phyloP scores from a whole-genome alignment of 2,888 invertebrate species.

The Sarcophaga caerulescens region DNA sequence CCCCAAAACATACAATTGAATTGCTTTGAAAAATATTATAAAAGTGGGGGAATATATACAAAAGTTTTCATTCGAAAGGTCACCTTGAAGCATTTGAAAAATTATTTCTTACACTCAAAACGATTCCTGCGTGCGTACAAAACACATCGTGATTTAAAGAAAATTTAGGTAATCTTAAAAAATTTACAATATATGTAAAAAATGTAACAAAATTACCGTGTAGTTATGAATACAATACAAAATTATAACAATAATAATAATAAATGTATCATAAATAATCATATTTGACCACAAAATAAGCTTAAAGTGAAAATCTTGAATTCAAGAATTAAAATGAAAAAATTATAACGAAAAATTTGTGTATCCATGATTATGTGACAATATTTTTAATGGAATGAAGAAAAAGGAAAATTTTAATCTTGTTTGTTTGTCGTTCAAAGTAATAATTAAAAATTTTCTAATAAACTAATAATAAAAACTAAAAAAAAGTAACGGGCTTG shows the following conservation, averaged over 20 bases:
- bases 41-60: conserved; percentile 53
- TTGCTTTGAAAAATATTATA: conserved; percentile 30
- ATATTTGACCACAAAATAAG: neutral
- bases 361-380: neutral
- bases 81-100: conserved; percentile 68
- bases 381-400: neutral
- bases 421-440: neutral
- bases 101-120: conserved; percentile 60
- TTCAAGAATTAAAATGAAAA: neutral
- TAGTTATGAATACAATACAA: neutral
- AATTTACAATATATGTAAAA: conserved; percentile 12
- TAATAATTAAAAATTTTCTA: conserved; percentile 18
- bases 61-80: conserved; percentile 65
- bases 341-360: neutral
- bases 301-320: neutral
- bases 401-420: neutral
- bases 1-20: conserved; percentile 41
- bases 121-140: conserved; percentile 61
- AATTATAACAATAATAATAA: neutral
- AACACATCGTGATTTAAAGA: conserved; percentile 57
- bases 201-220: neutral
- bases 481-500: conserved; percentile 58
- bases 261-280: too few relatives aligned
- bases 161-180: conserved; percentile 61
- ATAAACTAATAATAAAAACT: conserved; percentile 2